Evolutionary conservation across 2,113 vertebrate species (phyloP).

Genomic region (Larimichthys crocea): DNA sequence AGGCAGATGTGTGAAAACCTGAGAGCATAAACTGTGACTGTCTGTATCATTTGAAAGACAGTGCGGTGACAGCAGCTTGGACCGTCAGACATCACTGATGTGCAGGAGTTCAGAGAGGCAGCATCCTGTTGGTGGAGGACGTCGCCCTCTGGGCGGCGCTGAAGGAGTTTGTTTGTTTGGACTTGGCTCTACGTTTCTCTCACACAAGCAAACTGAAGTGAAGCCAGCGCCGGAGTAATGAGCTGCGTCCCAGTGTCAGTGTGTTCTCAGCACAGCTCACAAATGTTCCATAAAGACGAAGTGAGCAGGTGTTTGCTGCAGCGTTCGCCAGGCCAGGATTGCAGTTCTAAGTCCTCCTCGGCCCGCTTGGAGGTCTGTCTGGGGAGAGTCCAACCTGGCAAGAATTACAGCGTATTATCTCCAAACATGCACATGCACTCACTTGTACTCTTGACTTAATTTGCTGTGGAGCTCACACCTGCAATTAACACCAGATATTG

Average conservation of each 20-base stretch:
- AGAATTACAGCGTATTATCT: not conserved
- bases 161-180: conserved; percentile 2
- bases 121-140: not conserved
- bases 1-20: not conserved
- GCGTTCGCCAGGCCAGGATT: not conserved
- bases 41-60: not conserved
- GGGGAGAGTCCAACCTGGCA: not conserved
- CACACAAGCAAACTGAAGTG: not conserved
- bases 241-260: conserved; percentile 21
- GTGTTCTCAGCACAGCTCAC: conserved; percentile 11
- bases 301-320: conserved; percentile 46
- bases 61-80: not conserved
- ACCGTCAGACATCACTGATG: not conserved
- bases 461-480: not conserved
- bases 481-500: not conserved
- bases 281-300: conserved; percentile 17
- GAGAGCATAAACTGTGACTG: not conserved
- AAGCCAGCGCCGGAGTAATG: conserved; percentile 11
- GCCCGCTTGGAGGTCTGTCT: not conserved
- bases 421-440: conserved; percentile 4
- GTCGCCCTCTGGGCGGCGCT: conserved; percentile 1
- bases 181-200: not conserved
- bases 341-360: not conserved
- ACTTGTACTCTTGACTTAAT: conserved; percentile 1
- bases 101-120: not conserved